Conservation (phyloP, 2,797 vertebrate species). For the Gymnothorax javanicus region DNA sequence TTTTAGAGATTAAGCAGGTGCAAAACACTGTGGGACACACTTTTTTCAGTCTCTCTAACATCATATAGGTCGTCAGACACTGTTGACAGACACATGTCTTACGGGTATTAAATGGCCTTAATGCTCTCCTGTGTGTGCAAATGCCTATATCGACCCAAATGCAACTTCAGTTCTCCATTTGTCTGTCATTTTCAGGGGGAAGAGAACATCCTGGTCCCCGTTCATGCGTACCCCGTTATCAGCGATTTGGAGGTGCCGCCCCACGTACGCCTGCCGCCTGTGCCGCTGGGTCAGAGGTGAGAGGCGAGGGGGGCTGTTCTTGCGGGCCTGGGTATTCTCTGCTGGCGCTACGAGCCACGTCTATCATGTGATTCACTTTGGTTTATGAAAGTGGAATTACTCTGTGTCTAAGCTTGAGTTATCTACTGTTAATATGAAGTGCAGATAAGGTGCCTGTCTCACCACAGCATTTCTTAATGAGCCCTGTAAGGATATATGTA, state of each 20-base stretch:
- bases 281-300: constrained; percentile 85
- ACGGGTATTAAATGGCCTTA: too few species aligned
- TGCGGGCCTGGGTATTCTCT: not conserved
- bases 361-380: not conserved
- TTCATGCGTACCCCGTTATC: constrained; percentile 87
- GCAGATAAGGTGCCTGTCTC: not conserved
- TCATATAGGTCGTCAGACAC: too few species aligned
- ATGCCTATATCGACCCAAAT: not conserved
- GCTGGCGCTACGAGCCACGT: not conserved
- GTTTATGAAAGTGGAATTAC: not conserved
- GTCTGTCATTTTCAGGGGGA: constrained; percentile 62
- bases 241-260: constrained; percentile 84
- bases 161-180: not conserved
- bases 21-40: too few species aligned
- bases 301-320: not conserved
- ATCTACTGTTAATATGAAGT: not conserved
- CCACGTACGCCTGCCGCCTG: constrained; percentile 78
- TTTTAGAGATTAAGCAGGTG: too few species aligned
- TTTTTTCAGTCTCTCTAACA: too few species aligned
- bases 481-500: not conserved
- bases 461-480: not conserved
- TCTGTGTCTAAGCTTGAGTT: not conserved
- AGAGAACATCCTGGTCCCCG: constrained; percentile 84
- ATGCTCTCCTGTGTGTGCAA: too few species aligned
- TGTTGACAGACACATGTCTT: too few species aligned